These are phyloP conservation scores for Endotricha flammealis DNA, from an alignment of 2,888 invertebrate genomes.

Conservation along the genomic window DNA sequence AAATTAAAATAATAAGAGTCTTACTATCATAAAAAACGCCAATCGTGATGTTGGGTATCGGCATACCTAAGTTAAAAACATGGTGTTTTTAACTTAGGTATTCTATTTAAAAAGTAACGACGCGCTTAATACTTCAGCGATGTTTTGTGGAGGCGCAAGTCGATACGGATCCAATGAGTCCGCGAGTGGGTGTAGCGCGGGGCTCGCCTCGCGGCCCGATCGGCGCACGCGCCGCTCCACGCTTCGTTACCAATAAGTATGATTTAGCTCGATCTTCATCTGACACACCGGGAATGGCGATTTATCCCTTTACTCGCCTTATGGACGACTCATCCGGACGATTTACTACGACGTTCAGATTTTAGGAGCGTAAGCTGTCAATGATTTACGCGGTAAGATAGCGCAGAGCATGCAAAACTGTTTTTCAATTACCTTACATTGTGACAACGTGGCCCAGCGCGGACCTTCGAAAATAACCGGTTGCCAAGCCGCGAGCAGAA, in stretches of 20 bases:
- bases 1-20: too few relatives aligned
- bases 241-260: slow-evolving; percentile 65
- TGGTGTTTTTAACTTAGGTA: too few relatives aligned
- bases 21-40: too few relatives aligned
- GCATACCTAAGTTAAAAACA: too few relatives aligned
- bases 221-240: slow-evolving; percentile 45
- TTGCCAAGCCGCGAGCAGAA: slow-evolving; percentile 25
- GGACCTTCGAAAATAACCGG: slow-evolving; percentile 30
- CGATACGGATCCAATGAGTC: not conserved
- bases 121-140: not conserved
- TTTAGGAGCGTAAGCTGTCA: slow-evolving; percentile 20
- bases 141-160: not conserved
- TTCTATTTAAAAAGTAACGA: too few relatives aligned
- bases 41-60: too few relatives aligned
- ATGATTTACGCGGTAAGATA: slow-evolving; percentile 16
- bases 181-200: not conserved
- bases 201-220: slow-evolving; percentile 12
- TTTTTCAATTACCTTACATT: slow-evolving; percentile 47
- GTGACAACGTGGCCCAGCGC: slow-evolving; percentile 33
- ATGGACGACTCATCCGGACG: slow-evolving; percentile 16
- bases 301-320: slow-evolving; percentile 24
- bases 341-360: slow-evolving; percentile 28
- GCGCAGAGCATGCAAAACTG: slow-evolving; percentile 20
- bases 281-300: slow-evolving; percentile 31
- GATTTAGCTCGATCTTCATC: slow-evolving; percentile 55